Conservation (phyloP, 2,113 vertebrate genomes). For the Hylia prasina region DNA sequence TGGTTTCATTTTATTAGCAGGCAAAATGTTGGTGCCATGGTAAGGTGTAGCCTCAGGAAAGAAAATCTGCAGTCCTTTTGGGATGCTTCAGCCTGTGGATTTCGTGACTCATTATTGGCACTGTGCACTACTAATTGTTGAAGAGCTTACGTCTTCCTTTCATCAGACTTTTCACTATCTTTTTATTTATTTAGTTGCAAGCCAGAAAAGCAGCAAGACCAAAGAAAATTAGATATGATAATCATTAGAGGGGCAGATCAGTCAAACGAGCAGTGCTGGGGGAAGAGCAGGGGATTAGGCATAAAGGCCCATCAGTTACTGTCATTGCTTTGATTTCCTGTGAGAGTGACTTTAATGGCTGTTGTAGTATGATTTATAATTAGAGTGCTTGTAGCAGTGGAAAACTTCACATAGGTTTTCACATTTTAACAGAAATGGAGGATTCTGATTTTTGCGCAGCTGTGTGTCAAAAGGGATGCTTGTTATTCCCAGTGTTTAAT, state of each 20-base stretch:
- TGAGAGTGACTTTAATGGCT: not conserved
- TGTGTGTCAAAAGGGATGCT: not conserved
- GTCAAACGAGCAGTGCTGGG: not conserved
- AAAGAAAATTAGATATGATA: not conserved
- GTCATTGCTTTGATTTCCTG: not conserved
- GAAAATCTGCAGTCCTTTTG: not conserved
- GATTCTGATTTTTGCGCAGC: not conserved
- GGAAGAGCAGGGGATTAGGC: not conserved
- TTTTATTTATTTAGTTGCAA: not conserved
- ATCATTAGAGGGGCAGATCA: not conserved
- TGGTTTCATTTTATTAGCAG: constrained; percentile 28
- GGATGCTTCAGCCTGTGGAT: not conserved
- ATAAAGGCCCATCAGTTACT: not conserved
- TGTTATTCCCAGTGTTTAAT: not conserved
- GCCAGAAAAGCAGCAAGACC: not conserved
- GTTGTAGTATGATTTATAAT: not conserved
- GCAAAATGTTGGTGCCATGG: not conserved
- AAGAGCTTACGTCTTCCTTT: not conserved
- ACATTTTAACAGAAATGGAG: not conserved
- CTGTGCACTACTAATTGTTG: not conserved
- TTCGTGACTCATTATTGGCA: not conserved
- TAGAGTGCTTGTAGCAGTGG: not conserved
- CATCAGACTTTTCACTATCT: not conserved
- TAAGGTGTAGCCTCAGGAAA: constrained; percentile 2
- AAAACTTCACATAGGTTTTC: not conserved